A percentile compares a stretch with the other conserved stretches of the same genome.
phyloP scores from a whole-genome alignment of 2,888 invertebrate genomes.

The Philereme vetulata region DNA sequence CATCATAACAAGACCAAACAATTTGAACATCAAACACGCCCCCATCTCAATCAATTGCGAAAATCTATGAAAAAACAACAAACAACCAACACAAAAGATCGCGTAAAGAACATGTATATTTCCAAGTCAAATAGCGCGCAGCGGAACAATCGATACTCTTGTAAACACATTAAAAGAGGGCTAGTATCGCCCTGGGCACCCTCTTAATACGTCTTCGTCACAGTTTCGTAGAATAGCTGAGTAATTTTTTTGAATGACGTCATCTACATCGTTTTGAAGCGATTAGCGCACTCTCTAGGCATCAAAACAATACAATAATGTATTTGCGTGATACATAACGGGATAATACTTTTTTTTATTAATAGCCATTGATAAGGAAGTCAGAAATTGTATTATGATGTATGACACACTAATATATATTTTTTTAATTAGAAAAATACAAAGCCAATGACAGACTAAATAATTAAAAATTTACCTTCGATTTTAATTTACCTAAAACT shows the following conservation, averaged over 20 bases:
- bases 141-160: slow-evolving; percentile 82
- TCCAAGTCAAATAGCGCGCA: slow-evolving; percentile 82
- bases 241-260: background rate
- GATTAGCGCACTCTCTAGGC: too few relatives aligned
- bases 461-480: too few relatives aligned
- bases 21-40: slow-evolving; percentile 14
- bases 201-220: slow-evolving; percentile 54
- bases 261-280: background rate
- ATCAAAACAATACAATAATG: too few relatives aligned
- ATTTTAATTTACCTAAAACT: too few relatives aligned
- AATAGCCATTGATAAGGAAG: too few relatives aligned
- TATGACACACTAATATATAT: too few relatives aligned
- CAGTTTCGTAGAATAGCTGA: slow-evolving; percentile 10
- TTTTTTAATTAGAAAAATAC: too few relatives aligned
- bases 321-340: too few relatives aligned
- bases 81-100: slow-evolving; percentile 50
- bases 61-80: slow-evolving; percentile 52
- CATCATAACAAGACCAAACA: slow-evolving; percentile 17
- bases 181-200: slow-evolving; percentile 50
- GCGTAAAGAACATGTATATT: slow-evolving; percentile 67
- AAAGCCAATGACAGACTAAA: too few relatives aligned
- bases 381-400: too few relatives aligned
- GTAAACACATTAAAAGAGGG: slow-evolving; percentile 82
- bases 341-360: too few relatives aligned
- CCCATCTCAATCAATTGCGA: slow-evolving; percentile 19